Percentiles rank a stretch among this genome's conserved stretches.
Conservation (phyloP, 2,888 invertebrate genomes). For the Conistra vaccinii region DNA sequence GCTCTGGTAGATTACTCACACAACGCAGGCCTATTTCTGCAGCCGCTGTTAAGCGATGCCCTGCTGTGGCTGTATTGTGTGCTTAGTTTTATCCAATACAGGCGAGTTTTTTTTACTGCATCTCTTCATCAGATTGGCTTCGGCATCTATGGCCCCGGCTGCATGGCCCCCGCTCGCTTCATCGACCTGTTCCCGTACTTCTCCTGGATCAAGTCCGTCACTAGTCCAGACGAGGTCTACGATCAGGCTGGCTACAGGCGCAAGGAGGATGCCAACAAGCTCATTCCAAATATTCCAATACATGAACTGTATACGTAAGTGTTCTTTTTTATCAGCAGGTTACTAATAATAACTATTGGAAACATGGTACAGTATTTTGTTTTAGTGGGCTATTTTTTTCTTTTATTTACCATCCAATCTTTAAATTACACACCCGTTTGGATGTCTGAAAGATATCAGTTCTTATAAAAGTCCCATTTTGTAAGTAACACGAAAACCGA, state of each 20-base stretch:
- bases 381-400: neutral
- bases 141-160: slow-evolving; percentile 78
- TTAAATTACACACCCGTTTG: neutral
- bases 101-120: neutral
- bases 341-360: neutral
- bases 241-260: slow-evolving; percentile 8
- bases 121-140: slow-evolving; percentile 74
- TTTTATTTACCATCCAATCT: neutral
- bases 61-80: neutral
- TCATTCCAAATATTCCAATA: slow-evolving; percentile 16
- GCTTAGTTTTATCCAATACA: neutral
- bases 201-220: slow-evolving; percentile 74
- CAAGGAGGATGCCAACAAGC: too few species aligned
- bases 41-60: neutral
- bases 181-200: slow-evolving; percentile 72
- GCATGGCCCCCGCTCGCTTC: slow-evolving; percentile 76
- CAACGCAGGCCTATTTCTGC: neutral
- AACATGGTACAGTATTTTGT: neutral
- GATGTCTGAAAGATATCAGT: neutral
- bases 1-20: neutral
- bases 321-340: neutral
- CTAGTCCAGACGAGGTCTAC: slow-evolving; percentile 38
- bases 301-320: slow-evolving; percentile 47
- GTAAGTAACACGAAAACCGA: too few species aligned
- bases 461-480: neutral